Conservation (phyloP, 2,797 vertebrate species). For the Limosa lapponica region DNA sequence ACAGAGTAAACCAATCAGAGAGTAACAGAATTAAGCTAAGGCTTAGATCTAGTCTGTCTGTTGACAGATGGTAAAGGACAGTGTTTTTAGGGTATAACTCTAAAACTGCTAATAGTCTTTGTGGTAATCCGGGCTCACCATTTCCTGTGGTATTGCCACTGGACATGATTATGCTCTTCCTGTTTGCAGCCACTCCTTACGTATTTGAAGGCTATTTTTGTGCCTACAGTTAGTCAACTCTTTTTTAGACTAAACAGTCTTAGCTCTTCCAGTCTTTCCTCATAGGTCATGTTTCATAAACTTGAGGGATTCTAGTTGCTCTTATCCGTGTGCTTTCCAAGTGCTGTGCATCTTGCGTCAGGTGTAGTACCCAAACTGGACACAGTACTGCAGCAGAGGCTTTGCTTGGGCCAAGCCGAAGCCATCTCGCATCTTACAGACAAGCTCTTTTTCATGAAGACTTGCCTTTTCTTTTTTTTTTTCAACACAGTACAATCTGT, state of each 20-base stretch:
- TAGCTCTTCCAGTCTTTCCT: background rate
- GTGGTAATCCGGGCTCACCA: background rate
- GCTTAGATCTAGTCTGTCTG: background rate
- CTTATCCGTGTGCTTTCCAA: background rate
- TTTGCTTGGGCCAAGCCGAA: background rate
- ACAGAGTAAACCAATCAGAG: background rate
- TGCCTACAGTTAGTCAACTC: background rate
- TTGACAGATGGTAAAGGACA: background rate
- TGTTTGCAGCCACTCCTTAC: background rate
- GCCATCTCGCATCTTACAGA: background rate
- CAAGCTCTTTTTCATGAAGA: background rate
- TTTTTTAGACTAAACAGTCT: background rate
- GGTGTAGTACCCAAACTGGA: slow-evolving; percentile 33
- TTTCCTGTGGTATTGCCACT: background rate
- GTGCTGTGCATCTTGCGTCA: background rate
- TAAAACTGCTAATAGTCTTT: background rate
- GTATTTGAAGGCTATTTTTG: background rate
- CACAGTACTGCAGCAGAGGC: slow-evolving; percentile 50
- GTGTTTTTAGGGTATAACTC: background rate
- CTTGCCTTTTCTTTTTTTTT: background rate
- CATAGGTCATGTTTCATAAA: background rate
- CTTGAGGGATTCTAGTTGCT: background rate
- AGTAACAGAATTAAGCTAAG: background rate
- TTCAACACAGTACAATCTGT: background rate
- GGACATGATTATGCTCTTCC: background rate